Percentiles rank a stretch among this genome's conserved stretches.
Evolutionary conservation across 2,113 vertebrate genomes (phyloP).

Genomic region (Atlantisia rogersi): DNA sequence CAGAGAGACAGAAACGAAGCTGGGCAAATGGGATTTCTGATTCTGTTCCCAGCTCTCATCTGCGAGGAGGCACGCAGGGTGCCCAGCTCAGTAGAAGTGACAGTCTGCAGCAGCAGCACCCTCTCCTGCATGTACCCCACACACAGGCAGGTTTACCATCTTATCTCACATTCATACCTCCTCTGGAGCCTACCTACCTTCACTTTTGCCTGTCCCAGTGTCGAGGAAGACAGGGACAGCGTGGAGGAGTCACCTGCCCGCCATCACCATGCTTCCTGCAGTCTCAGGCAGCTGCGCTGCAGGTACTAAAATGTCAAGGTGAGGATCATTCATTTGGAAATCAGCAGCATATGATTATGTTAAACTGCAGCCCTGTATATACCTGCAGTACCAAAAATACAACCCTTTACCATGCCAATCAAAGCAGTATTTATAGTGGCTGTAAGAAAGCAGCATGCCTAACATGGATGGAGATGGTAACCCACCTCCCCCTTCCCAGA

Average conservation of each 20-base stretch:
- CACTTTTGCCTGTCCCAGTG: background rate
- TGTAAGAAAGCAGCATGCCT: background rate
- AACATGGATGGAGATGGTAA: background rate
- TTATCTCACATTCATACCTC: background rate
- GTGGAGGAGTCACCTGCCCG: background rate
- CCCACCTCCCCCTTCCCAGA: background rate
- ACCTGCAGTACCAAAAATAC: slow-evolving; percentile 23
- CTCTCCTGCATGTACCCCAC: background rate
- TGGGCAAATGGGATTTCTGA: background rate
- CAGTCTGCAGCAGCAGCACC: background rate
- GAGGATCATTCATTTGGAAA: background rate
- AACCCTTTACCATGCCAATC: background rate
- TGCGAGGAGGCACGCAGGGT: accelerated
- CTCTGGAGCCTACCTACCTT: background rate
- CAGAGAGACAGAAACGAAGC: background rate
- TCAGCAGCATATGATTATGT: background rate
- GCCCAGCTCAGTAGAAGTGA: accelerated
- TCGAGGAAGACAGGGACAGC: accelerated
- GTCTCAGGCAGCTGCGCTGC: background rate
- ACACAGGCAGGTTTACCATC: background rate
- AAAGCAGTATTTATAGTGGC: background rate
- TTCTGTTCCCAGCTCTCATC: background rate
- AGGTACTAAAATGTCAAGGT: background rate
- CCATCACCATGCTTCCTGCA: accelerated
- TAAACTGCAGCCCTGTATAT: background rate